Evolutionary conservation across 2,113 vertebrate genomes (phyloP).

Genomic region (Gallinago undulata): DNA sequence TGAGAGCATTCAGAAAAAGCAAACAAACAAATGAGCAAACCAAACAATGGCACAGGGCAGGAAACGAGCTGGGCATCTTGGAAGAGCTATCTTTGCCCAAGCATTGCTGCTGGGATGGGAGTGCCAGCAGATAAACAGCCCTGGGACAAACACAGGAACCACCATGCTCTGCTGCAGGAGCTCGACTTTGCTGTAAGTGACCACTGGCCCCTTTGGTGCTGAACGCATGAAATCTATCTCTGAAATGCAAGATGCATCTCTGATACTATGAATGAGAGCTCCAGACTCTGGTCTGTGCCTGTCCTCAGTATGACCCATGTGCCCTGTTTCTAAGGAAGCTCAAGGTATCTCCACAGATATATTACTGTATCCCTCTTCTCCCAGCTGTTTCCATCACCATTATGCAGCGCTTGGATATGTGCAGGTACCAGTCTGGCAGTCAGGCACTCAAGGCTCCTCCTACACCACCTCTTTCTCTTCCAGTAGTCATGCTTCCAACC

Average conservation of each 20-base stretch:
- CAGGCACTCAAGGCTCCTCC: background rate
- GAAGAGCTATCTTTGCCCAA: background rate
- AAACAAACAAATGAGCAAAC: conserved; percentile 43
- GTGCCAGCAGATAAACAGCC: background rate
- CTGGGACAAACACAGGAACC: background rate
- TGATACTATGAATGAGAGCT: background rate
- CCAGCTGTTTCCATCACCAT: background rate
- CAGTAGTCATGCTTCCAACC: background rate
- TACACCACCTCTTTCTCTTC: background rate
- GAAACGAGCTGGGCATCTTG: background rate
- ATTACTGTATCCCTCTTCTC: background rate
- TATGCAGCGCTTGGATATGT: background rate
- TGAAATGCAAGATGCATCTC: background rate
- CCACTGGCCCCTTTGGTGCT: background rate
- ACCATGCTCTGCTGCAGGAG: background rate
- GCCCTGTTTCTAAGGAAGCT: background rate
- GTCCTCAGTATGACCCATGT: background rate
- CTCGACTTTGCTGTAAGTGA: background rate
- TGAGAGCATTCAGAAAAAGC: conserved; percentile 53
- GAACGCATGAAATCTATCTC: background rate
- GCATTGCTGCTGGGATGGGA: background rate
- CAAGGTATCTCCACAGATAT: background rate
- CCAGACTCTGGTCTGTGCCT: background rate
- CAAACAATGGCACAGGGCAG: conserved; percentile 34
- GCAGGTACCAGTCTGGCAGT: background rate